Evolutionary conservation across 2,888 invertebrate species (phyloP), one percentile per base, ranked within the genome.

Genomic region (Hipparchia sbordonii): DNA sequence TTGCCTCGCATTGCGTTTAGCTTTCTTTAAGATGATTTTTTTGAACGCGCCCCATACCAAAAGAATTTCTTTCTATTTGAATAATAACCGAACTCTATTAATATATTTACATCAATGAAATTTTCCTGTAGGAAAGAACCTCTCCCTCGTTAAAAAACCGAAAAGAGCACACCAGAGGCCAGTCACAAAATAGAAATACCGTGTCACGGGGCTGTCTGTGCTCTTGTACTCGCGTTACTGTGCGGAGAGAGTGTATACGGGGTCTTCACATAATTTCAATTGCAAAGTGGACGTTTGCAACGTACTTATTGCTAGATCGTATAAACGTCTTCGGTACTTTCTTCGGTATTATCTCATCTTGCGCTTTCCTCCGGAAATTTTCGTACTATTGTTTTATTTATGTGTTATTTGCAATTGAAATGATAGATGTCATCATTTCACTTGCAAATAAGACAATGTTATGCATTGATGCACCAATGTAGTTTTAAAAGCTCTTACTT

Each of bases 231-330:
- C 54, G 12, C n/a, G 54, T n/a, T 6, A 6, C n/a, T 6, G 0
- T 54, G 12, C 54, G 6, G 54, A 56, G 13, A 56, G 56, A 13
- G 13, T 56, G 56, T 1, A 23, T 13, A 7, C 56, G 13, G 56
- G 13, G n/a, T 12, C 51, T 12, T 13, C 23, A 23, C 23, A 52
- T 33, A 51, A 65, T 65, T 65, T 65, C 63, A 65, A 65, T 65
- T 65, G 63, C 63, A 65, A 65, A 65, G 63, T 65, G 51, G 62
- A 62, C 10, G 63, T 63, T 63, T 23, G 48, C 51, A 10, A 48
- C 23, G 23, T 39, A 39, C 39, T 39, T 51, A 51, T 63, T 63
- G 48, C 63, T 51, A 63, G 10, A 48, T 63, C 51, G 23, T 23
- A 23, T 13, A 13, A 48, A 51, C 39, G 39, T 39, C 39, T 6